Base-by-base conservation (phyloP, 2,888 invertebrate species). In the Agriopis marginaria region DNA sequence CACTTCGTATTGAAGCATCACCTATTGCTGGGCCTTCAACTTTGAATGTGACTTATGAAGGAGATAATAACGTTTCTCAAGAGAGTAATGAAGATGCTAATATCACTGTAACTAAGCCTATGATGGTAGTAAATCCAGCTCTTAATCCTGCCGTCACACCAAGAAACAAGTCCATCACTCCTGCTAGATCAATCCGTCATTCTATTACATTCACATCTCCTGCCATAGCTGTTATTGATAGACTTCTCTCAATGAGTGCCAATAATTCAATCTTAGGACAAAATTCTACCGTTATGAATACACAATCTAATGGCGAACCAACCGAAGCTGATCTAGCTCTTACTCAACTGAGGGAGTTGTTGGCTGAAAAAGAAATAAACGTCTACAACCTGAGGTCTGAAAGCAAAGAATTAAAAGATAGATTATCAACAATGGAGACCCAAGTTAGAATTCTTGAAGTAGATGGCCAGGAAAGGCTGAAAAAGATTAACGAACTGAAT, bases 341-440 rank as follows among this genome's bases (percentile, higher is more conserved):
- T 7, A 85, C 85, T 11, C 90, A 94, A 71, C 81, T 96, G 40
- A 89, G 95, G 77, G 93, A 95, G 72, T 85, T 95, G 54, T 91
- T 95, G 70, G 87, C 95, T 44, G 95, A 95, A 80, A 94, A 95
- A 73, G 95, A 95, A 85, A 89, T 94, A 58, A 87, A 93, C 71
- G 88, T 95, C 49, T 93, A 94, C 76, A 92, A 92, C 74, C 90
- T 95, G 69, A 89, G 93, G 79, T 89, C 89, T 12, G 92, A 95
- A 74, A 91, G 91, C 66, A 91, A 92, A 71, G 92, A 94, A 74
- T 79, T 95, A 54, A 93, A 92, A 69, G 91, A 92, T 63, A 92
- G 95, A 82, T 88, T 95, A 68, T 72, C 78, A 14, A 79, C 77
- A 39, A 81, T 93, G 73, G 92, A 93, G 83, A 81, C 86, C 47